Evolutionary conservation across 2,113 vertebrate species (phyloP).

Genomic region (Tragelaphus imberbis): DNA sequence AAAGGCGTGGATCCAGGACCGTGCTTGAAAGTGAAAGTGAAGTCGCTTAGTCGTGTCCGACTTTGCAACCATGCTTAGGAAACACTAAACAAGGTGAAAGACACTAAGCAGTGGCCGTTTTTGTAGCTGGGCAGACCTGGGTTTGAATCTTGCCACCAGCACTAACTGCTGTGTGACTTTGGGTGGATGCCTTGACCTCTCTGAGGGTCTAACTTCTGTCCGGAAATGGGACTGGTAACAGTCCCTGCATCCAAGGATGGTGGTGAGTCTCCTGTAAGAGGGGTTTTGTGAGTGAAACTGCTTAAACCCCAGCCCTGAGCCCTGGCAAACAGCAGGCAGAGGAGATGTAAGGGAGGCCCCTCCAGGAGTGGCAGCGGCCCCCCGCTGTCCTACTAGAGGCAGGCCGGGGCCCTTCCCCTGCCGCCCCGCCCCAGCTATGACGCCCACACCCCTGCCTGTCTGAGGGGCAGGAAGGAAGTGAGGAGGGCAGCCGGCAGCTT

Average conservation of each 20-base stretch:
- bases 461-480: conserved; percentile 78
- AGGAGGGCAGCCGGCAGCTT: conserved; percentile 43
- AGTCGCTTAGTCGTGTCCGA: too few relatives aligned
- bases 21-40: too few relatives aligned
- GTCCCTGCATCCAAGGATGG: neutral
- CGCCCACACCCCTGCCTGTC: neutral
- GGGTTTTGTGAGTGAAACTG: neutral
- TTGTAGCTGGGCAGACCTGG: neutral
- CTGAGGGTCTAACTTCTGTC: neutral
- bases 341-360: neutral
- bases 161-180: neutral
- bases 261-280: neutral
- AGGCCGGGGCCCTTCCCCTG: neutral
- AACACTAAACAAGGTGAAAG: neutral
- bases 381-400: neutral
- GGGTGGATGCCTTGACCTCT: neutral
- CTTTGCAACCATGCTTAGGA: neutral
- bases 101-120: neutral
- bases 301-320: neutral
- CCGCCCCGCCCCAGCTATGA: conserved; percentile 37
- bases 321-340: rapidly evolving
- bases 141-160: neutral
- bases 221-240: neutral
- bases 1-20: neutral
- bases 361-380: neutral